phyloP scores from a whole-genome alignment of 2,888 invertebrate genomes.

The Shargacucullia verbasci region DNA sequence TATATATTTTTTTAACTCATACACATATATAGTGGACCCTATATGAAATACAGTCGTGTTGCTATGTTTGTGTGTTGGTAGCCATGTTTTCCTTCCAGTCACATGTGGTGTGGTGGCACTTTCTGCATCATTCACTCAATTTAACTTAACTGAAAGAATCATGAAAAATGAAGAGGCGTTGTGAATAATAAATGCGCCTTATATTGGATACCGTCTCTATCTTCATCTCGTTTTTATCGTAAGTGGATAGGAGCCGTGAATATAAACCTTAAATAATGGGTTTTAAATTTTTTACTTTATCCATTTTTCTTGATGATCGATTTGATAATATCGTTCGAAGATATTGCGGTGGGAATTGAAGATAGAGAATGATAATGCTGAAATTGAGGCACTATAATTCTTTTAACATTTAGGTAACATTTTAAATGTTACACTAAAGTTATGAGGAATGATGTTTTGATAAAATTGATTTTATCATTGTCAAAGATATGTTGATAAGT shows the following conservation, averaged over 20 bases:
- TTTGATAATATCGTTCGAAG: conserved; percentile 43
- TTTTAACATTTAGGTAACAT: neutral
- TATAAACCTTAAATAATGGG: conserved; percentile 62
- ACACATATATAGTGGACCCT: too few species aligned
- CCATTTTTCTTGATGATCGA: conserved; percentile 68
- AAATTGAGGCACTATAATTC: neutral
- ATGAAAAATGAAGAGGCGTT: conserved; percentile 66
- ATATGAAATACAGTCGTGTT: too few species aligned
- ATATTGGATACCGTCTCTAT: conserved; percentile 71
- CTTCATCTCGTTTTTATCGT: conserved; percentile 65
- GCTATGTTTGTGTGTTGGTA: too few species aligned
- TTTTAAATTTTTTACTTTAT: conserved; percentile 67
- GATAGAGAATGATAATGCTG: conserved; percentile 11
- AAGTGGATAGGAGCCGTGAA: conserved; percentile 64
- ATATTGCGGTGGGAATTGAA: conserved; percentile 27
- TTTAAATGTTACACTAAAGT: too few species aligned
- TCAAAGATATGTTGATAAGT: too few species aligned
- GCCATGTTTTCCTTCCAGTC: too few species aligned
- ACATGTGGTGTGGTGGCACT: conserved; percentile 12
- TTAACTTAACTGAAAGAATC: conserved; percentile 66
- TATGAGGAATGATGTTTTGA: too few species aligned
- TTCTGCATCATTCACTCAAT: conserved; percentile 65
- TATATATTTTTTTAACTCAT: too few species aligned
- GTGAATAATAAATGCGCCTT: conserved; percentile 77
- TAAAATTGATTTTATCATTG: too few species aligned